Evolutionary conservation across 2,113 vertebrate genomes (phyloP), one percentile per base, ranked within the genome.

Genomic region (Mormyrus lacerda): DNA sequence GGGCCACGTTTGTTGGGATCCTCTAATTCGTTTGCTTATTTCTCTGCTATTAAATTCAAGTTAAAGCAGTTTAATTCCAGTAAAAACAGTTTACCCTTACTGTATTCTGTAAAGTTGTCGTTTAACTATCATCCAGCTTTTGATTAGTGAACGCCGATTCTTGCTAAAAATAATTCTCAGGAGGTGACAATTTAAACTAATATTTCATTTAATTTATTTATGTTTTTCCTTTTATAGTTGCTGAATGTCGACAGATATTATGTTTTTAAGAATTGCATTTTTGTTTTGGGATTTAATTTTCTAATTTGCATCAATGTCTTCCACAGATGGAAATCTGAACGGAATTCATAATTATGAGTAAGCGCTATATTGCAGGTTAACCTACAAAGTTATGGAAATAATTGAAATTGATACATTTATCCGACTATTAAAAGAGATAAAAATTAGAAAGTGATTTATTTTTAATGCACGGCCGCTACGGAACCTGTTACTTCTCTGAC

Each of bases 1-100:
- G 0, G 93, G 96, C 95, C 93, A 89, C 94, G 92, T 96, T 94
- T 95, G 97, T 97, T 96, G 94, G 95, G 93, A 93, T 96, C 85
- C 50, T 87, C 13, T 87, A 31, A 55, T 87, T 87, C 85, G 85
- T 55, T 87, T 87, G 85, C 85, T 87, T 87, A 55, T 87, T 87
- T 87, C 55, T 87, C 87, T 50, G 55, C 87, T 91, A 92, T 95
- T 95, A 94, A 96, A 96, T 94, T 87, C 94, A 95, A 95, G 94
- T 93, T 97, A 89, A 89, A 85, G 88, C 79, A 83, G 85, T 88
- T 88, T 48, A 73, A 73, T 61, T 65, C 35, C 39, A 10, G 87
- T 87, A 61, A 87, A 87, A 65, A 58, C 39, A 45, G 87, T 87
- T 87, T 87, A 96, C 95, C 95, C 96, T 94, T 94, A 91, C 95